Conservation (phyloP, 1,140 invertebrate genomes). For the Augochlora pura region DNA sequence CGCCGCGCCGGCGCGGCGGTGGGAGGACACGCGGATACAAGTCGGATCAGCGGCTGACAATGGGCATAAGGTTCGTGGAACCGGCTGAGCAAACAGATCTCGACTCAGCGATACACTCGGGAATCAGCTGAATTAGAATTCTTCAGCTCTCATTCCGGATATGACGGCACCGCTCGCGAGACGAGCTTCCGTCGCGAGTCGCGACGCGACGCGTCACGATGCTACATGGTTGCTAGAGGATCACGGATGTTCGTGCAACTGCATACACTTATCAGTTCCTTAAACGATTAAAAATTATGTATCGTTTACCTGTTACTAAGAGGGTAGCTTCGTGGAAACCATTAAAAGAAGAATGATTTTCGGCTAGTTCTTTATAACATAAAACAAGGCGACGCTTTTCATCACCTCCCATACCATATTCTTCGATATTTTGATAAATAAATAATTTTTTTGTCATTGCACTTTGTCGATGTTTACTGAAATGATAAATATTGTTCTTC, state of each 20-base stretch:
- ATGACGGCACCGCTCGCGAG: conserved; percentile 66
- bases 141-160: conserved; percentile 66
- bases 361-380: too few relatives aligned
- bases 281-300: too few relatives aligned
- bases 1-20: not conserved
- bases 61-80: conserved; percentile 29
- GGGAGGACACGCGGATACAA: conserved; percentile 5
- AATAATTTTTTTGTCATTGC: too few relatives aligned
- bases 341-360: too few relatives aligned
- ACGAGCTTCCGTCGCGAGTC: conserved; percentile 55
- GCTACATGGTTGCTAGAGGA: not conserved
- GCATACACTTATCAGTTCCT: not conserved
- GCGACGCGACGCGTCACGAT: not conserved
- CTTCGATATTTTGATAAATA: too few relatives aligned
- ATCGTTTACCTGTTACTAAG: too few relatives aligned
- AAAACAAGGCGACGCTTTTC: too few relatives aligned
- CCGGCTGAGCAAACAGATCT: conserved; percentile 57
- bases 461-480: too few relatives aligned
- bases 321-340: too few relatives aligned
- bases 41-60: conserved; percentile 21
- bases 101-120: conserved; percentile 31
- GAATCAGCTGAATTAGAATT: conserved; percentile 50
- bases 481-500: too few relatives aligned
- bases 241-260: not conserved
- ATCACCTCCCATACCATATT: too few relatives aligned